Percentiles rank a stretch among this genome's conserved stretches.
Evolutionary conservation across 2,888 invertebrate species (phyloP).

Genomic region (Ormyrus pomaceus): DNA sequence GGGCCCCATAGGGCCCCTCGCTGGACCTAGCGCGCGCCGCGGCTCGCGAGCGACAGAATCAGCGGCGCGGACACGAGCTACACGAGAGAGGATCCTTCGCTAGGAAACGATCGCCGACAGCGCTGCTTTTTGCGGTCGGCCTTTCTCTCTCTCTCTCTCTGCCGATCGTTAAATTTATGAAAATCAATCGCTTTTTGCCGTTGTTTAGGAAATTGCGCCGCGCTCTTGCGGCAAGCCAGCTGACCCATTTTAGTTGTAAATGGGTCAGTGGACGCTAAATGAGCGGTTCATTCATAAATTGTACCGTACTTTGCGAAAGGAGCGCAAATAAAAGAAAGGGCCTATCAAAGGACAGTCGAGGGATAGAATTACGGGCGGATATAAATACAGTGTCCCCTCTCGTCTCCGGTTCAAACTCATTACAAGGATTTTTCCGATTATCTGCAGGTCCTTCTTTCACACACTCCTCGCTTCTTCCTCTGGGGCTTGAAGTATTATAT

Average conservation of each 20-base stretch:
- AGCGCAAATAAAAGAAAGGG: background rate
- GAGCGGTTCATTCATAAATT: background rate
- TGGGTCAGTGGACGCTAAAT: too few relatives aligned
- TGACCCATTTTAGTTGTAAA: too few relatives aligned
- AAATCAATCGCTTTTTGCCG: too few relatives aligned
- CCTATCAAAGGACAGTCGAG: background rate
- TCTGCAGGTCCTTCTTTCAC: background rate
- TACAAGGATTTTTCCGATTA: too few relatives aligned
- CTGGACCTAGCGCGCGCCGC: background rate
- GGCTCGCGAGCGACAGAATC: background rate
- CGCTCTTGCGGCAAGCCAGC: slow-evolving; percentile 10
- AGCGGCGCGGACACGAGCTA: background rate
- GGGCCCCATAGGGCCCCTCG: background rate
- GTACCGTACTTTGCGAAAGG: background rate
- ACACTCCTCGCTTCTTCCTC: background rate
- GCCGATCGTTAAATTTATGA: too few relatives aligned
- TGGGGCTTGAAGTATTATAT: background rate
- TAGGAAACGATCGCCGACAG: too few relatives aligned
- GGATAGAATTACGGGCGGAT: too few relatives aligned
- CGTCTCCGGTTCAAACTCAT: too few relatives aligned
- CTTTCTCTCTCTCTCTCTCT: too few relatives aligned
- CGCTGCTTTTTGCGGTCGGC: too few relatives aligned
- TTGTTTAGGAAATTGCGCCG: background rate
- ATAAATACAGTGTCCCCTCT: too few relatives aligned
- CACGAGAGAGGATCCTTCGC: too few relatives aligned